phyloP scores from a whole-genome alignment of 2,888 invertebrate genomes.

The Gryllus longicercus region DNA sequence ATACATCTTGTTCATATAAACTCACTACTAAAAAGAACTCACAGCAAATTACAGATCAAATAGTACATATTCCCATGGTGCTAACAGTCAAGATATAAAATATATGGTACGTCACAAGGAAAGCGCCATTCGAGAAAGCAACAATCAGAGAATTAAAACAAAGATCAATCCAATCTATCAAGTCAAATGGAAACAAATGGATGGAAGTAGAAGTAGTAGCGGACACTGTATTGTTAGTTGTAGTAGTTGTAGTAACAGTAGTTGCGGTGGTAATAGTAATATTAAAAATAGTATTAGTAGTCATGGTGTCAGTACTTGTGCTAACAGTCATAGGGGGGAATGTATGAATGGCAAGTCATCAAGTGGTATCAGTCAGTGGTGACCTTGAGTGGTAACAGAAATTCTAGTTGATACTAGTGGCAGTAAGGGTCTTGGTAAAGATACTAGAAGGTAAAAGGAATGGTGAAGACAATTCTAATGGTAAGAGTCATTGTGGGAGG shows the following conservation, averaged over 20 bases:
- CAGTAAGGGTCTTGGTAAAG: too few relatives aligned
- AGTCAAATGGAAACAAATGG: conserved; percentile 32
- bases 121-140: conserved; percentile 60
- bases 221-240: too few relatives aligned
- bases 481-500: neutral
- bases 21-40: conserved; percentile 35
- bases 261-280: too few relatives aligned
- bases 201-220: conserved; percentile 21
- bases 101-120: conserved; percentile 52
- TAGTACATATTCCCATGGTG: conserved; percentile 37
- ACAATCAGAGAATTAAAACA: conserved; percentile 45
- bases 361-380: too few relatives aligned
- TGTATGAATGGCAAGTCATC: too few relatives aligned
- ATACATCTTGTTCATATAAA: neutral
- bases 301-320: too few relatives aligned
- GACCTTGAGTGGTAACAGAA: too few relatives aligned
- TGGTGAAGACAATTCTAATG: neutral
- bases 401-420: too few relatives aligned
- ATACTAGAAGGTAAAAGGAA: neutral
- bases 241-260: too few relatives aligned
- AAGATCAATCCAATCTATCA: conserved; percentile 33
- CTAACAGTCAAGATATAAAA: conserved; percentile 36
- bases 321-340: too few relatives aligned
- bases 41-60: conserved; percentile 37
- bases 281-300: too few relatives aligned